These are phyloP conservation scores for Pristionchus arcanus DNA, from an alignment of 2,888 invertebrate genomes.

Conservation along the genomic window DNA sequence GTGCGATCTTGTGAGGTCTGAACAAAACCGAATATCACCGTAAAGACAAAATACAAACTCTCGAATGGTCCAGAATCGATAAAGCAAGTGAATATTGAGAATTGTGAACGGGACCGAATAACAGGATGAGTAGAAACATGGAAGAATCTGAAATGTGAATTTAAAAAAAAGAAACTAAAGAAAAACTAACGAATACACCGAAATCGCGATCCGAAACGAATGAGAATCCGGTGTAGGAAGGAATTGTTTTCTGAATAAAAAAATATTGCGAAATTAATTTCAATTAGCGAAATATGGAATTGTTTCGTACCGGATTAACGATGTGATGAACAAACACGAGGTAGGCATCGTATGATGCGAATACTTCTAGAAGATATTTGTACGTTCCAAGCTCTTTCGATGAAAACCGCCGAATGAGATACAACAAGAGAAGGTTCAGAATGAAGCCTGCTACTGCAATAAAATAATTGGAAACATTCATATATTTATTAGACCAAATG, in stretches of 20 bases:
- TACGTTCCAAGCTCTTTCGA: not conserved
- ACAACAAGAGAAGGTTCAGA: not conserved
- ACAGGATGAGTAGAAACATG: not conserved
- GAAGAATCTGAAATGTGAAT: not conserved
- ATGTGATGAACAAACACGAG: not conserved
- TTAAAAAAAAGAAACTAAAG: not conserved
- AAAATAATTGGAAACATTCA: not conserved
- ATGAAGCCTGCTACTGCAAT: not conserved
- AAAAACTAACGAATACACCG: not conserved
- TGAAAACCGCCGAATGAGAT: not conserved
- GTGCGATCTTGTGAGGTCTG: not conserved
- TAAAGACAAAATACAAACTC: not conserved
- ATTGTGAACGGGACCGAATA: not conserved
- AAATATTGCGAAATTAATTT: not conserved
- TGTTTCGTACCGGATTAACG: not conserved
- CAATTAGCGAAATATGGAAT: not conserved
- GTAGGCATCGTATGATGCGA: not conserved
- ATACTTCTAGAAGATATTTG: not conserved
- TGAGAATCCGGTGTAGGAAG: not conserved
- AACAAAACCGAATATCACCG: not conserved
- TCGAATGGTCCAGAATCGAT: not conserved
- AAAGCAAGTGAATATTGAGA: not conserved
- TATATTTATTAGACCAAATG: too few species aligned
- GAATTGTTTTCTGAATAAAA: not conserved
- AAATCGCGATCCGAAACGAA: not conserved